Conservation (phyloP, 2,797 vertebrate genomes). For the Hippocampus kuda region DNA sequence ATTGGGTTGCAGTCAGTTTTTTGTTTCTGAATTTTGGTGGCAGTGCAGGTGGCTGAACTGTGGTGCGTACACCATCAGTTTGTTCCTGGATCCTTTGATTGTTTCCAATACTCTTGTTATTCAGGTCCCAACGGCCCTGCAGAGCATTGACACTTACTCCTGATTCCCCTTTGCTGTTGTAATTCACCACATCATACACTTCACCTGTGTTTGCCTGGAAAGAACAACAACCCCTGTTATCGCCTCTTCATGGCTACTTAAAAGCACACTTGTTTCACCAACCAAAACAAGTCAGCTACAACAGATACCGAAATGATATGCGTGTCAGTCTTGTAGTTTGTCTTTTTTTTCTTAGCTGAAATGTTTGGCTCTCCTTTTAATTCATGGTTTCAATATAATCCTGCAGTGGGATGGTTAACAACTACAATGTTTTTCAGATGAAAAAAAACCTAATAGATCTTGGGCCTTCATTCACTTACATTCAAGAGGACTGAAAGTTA, state of each 20-base stretch:
- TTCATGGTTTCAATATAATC: neutral
- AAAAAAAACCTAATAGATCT: neutral
- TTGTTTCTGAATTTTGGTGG: constrained; percentile 42
- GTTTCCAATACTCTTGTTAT: neutral
- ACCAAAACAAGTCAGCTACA: neutral
- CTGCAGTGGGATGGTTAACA: neutral
- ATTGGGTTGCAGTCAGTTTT: constrained; percentile 43
- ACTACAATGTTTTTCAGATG: neutral
- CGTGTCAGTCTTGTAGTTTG: no score
- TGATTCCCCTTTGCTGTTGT: constrained; percentile 4
- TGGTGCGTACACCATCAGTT: neutral
- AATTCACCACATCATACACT: constrained; percentile 66
- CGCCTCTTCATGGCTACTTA: neutral
- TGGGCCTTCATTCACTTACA: neutral
- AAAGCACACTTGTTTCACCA: neutral
- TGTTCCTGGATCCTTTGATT: constrained; percentile 12
- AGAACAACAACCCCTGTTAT: neutral
- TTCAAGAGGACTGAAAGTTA: neutral
- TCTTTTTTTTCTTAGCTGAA: neutral
- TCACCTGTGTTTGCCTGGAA: constrained; percentile 47
- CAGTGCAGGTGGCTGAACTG: constrained; percentile 19
- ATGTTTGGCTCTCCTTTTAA: neutral
- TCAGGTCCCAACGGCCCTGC: constrained; percentile 49
- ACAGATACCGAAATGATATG: neutral
- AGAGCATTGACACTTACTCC: constrained; percentile 57